A percentile compares a stretch with the other conserved stretches of the same genome.
These are phyloP conservation scores for Meloidogyne exigua DNA, from an alignment of 1,140 invertebrate species.

Conservation along the genomic window DNA sequence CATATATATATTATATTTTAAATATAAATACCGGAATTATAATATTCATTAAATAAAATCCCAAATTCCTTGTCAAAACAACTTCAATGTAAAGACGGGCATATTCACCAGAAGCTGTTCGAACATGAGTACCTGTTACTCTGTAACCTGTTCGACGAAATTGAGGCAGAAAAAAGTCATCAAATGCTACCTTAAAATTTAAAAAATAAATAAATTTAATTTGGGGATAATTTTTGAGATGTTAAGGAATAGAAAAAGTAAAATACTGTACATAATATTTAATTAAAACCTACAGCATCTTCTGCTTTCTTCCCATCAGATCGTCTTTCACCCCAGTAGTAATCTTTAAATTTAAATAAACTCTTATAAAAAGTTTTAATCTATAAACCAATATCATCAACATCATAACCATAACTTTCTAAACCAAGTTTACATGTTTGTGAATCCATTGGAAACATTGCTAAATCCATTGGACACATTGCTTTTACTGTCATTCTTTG, in stretches of 20 bases:
- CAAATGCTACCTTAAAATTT: conserved; percentile 42
- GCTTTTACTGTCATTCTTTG: conserved; percentile 87
- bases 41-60: conserved; percentile 98
- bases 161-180: conserved; percentile 54
- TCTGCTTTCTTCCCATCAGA: conserved; percentile 24
- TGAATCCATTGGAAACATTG: conserved; percentile 77
- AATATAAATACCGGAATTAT: conserved; percentile 83
- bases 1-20: no score
- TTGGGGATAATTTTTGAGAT: no score
- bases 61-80: conserved; percentile 94
- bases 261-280: no score
- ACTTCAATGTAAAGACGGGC: conserved; percentile 71
- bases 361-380: not conserved
- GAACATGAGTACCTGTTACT: conserved; percentile 57
- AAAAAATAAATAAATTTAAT: not conserved
- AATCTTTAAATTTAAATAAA: conserved; percentile 17
- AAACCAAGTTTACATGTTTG: conserved; percentile 66
- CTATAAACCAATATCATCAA: conserved; percentile 41
- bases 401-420: conserved; percentile 62
- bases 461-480: conserved; percentile 92
- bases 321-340: conserved; percentile 43
- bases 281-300: conserved; percentile 31
- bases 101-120: conserved; percentile 59
- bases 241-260: not conserved
- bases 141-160: conserved; percentile 52